phyloP scores from a whole-genome alignment of 2,113 vertebrate genomes.

The Condylura cristata region DNA sequence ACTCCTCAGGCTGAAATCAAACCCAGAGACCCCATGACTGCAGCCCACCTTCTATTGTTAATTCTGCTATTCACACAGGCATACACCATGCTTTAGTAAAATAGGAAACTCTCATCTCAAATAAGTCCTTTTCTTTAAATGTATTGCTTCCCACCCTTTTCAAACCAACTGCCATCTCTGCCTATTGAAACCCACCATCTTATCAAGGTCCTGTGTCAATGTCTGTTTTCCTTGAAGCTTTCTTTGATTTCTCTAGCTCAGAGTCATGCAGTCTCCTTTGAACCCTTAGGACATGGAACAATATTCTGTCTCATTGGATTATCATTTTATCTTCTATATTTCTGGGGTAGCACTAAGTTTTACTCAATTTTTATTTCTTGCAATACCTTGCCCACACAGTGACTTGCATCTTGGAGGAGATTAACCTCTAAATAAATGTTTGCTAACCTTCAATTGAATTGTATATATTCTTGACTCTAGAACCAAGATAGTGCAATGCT shows the following conservation, averaged over 20 bases:
- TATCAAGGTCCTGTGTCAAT: neutral
- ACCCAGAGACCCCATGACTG: neutral
- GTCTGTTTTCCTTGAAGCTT: neutral
- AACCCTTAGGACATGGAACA: neutral
- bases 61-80: too few species aligned
- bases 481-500: neutral
- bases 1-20: constrained; percentile 29
- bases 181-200: neutral
- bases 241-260: neutral
- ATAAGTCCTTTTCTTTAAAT: neutral
- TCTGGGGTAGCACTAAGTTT: neutral
- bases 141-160: neutral
- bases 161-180: neutral
- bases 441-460: neutral
- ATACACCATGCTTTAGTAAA: neutral
- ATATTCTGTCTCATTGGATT: neutral
- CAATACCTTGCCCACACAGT: neutral
- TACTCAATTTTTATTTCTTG: neutral
- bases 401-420: neutral
- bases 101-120: neutral
- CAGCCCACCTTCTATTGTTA: neutral
- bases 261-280: neutral
- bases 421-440: constrained; percentile 37
- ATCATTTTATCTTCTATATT: neutral
- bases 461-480: constrained; percentile 10